These are phyloP conservation scores for Podarcis siculus DNA, from an alignment of 2,797 vertebrate genomes.

Conservation along the genomic window DNA sequence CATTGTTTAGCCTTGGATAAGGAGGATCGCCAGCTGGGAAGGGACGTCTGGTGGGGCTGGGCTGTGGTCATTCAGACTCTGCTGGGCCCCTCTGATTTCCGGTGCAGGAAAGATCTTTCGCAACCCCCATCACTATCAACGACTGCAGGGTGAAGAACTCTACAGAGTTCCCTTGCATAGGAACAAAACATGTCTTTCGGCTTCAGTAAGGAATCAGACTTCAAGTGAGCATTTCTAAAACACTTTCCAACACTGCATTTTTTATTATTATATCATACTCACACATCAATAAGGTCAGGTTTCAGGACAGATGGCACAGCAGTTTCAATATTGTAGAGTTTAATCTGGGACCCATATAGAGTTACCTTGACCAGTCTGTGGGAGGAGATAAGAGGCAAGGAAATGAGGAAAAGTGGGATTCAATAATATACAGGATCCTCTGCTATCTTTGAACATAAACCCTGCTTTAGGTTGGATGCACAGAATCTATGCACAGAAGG, in stretches of 20 bases:
- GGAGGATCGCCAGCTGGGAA: neutral
- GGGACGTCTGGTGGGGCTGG: neutral
- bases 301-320: slow-evolving; percentile 96
- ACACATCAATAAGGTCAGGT: slow-evolving; percentile 98
- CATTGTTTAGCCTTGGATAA: neutral
- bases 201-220: neutral
- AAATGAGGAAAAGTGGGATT: neutral
- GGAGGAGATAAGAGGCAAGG: neutral
- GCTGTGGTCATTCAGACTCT: neutral
- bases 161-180: too few species aligned
- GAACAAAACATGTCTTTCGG: neutral
- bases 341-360: slow-evolving; percentile 93
- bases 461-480: neutral
- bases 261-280: slow-evolving; percentile 72
- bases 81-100: neutral
- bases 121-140: neutral
- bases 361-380: slow-evolving; percentile 94
- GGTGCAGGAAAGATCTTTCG: neutral
- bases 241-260: too few species aligned
- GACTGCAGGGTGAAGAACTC: neutral
- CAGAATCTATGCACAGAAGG: neutral
- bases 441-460: neutral
- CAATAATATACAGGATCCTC: too few species aligned
- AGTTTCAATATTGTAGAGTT: slow-evolving; percentile 96
- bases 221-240: neutral